Conservation (phyloP, 2,113 vertebrate genomes). For the Equus przewalskii region DNA sequence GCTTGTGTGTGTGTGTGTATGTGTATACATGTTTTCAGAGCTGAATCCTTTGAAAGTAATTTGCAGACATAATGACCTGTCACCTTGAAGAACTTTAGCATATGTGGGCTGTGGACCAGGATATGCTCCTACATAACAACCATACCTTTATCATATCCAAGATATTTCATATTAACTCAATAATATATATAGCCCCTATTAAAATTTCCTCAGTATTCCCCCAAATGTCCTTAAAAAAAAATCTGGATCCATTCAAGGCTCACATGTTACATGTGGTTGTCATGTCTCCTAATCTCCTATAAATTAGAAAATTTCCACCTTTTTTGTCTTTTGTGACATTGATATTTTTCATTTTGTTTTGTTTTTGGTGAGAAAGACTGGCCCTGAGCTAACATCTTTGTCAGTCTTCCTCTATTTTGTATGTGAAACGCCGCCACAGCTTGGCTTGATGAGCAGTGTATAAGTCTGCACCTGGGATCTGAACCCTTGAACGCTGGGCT, state of each 20-base stretch:
- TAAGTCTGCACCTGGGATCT: no score
- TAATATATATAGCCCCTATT: not conserved
- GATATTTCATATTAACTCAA: not conserved
- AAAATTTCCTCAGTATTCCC: not conserved
- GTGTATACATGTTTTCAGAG: not conserved
- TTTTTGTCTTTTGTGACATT: not conserved
- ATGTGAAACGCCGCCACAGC: no score
- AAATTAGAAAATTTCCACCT: not conserved
- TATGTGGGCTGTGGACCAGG: not conserved
- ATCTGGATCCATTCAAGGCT: not conserved
- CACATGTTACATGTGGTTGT: not conserved
- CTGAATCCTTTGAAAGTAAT: slow-evolving; percentile 15
- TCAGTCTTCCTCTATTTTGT: no score
- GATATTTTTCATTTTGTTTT: not conserved
- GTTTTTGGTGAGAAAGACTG: no score
- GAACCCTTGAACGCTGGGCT: no score
- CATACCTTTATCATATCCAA: not conserved
- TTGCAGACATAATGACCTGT: not conserved
- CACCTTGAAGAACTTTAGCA: not conserved
- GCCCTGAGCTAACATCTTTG: no score
- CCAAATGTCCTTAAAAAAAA: not conserved
- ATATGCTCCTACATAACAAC: not conserved
- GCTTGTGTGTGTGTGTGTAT: not conserved
- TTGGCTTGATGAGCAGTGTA: no score
- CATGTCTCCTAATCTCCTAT: not conserved